Conservation (phyloP, 37 sponge, comb jelly and placozoan species). For the Cladorhizidae sp. region DNA sequence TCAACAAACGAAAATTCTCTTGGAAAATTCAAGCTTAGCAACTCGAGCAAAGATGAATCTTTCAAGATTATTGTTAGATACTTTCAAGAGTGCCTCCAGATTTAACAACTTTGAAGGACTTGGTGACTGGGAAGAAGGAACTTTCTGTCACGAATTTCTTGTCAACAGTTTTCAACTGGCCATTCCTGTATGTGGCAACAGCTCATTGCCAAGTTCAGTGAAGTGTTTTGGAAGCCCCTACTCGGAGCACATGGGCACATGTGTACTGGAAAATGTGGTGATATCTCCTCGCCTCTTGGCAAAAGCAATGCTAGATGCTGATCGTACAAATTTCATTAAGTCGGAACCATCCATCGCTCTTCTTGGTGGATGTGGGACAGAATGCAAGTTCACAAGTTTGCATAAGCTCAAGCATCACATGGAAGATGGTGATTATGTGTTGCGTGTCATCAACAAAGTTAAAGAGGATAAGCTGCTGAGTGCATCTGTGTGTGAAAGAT, state of each 20-base stretch:
- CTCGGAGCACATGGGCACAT: conserved; percentile 38
- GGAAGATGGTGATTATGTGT: conserved; percentile 41
- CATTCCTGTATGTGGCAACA: conserved; percentile 31
- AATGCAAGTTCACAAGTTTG: not conserved
- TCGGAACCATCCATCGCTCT: not conserved
- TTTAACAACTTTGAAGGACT: too few species aligned
- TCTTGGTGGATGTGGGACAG: not conserved
- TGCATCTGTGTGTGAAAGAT: conserved; percentile 38
- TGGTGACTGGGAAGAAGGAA: conserved; percentile 31
- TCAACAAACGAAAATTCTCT: too few species aligned
- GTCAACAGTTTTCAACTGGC: conserved; percentile 30
- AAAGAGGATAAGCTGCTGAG: not conserved
- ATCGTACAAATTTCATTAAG: not conserved
- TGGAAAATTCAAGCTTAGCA: too few species aligned
- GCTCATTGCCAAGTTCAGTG: not conserved
- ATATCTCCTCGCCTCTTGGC: conserved; percentile 6
- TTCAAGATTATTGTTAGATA: too few species aligned
- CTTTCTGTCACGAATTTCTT: conserved; percentile 66
- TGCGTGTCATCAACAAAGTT: not conserved
- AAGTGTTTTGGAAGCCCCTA: conserved; percentile 40
- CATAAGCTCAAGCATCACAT: not conserved
- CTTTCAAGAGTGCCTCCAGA: too few species aligned
- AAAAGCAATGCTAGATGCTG: conserved; percentile 8
- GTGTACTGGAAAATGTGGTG: conserved; percentile 28
- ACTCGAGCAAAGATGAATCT: too few species aligned